Base-by-base conservation (phyloP, 1,140 invertebrate species). In the Nomia melanderi region DNA sequence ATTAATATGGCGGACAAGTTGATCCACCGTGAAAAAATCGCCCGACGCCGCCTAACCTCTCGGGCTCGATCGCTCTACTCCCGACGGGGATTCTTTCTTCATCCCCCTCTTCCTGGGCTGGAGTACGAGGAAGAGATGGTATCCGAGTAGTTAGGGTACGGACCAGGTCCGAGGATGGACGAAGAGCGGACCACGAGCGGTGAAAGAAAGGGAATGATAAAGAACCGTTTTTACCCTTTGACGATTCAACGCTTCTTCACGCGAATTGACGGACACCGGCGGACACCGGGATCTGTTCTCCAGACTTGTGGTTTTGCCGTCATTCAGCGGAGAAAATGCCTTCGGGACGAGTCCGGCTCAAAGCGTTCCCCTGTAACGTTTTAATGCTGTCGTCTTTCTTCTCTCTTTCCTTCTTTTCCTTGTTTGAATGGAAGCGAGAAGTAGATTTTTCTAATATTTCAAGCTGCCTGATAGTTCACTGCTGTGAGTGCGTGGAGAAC, bases 1-100 rank as follows among this genome's bases (percentile, higher is more conserved):
- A 87, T 88, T 86, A 88, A 88, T 88, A 87, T 76, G 85, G 81
- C 60, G 60, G 83, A 88, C 86, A 84, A 83, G 85, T 87, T 88
- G 83, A 88, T 86, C 85, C 85, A 6, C 59, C 44, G 33, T 64
- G 77, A 87, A 86, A 86, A 88, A 87, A 87, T 87, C 77, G 56
- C 65, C 72, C 53, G 81, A 83, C 63, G 82, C 57, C 33, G 20
- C 39, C 63, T 39, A 76, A 57, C 65, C 74, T 25, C 31, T 56
- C 65, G 65, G 63, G 82, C 25, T 81, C 85, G 69, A 87, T 81
- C 57, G 77, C 41, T 77, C 75, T 74, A n/a, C 53, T 31, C 33
- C 56, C 53, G 8, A 27, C 60, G 39, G 62, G 5, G 7, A 6
- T 36, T 31, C 57, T 8, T 36, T 33, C 31, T 36, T 31, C 20